These are phyloP conservation scores for Oscheius onirici DNA, from an alignment of 2,888 invertebrate genomes.

Conservation along the genomic window DNA sequence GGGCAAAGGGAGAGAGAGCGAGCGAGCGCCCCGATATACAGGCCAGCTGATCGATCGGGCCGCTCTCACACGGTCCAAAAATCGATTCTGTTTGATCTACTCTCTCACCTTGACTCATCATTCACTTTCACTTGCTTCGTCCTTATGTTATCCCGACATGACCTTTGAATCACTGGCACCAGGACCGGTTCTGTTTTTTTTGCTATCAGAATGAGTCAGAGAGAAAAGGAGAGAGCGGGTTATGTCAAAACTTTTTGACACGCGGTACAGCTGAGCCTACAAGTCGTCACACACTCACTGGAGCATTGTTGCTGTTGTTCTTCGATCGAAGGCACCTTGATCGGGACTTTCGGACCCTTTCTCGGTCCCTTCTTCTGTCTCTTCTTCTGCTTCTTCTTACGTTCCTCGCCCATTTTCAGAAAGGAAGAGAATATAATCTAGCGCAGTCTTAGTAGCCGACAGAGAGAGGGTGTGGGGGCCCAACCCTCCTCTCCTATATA, in stretches of 20 bases:
- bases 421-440: background rate
- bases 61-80: background rate
- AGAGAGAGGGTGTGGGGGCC: constrained; percentile 2
- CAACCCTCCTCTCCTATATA: constrained; percentile 1
- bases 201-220: constrained; percentile 7
- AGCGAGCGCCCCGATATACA: constrained; percentile 21
- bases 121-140: too few species aligned
- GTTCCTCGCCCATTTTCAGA: constrained; percentile 14
- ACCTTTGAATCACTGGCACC: constrained; percentile 18
- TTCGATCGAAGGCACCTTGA: constrained; percentile 14
- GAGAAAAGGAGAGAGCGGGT: background rate
- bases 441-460: background rate
- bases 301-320: constrained; percentile 3
- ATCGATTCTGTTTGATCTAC: constrained; percentile 30
- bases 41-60: constrained; percentile 31
- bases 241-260: too few species aligned
- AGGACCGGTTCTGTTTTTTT: background rate
- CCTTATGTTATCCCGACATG: background rate
- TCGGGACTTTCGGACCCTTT: background rate
- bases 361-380: constrained; percentile 19
- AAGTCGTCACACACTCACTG: background rate
- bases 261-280: background rate
- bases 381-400: constrained; percentile 24
- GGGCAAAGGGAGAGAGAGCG: constrained; percentile 19
- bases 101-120: too few species aligned